phyloP scores from a whole-genome alignment of 2,888 invertebrate species.

The Nowickia ferox region DNA sequence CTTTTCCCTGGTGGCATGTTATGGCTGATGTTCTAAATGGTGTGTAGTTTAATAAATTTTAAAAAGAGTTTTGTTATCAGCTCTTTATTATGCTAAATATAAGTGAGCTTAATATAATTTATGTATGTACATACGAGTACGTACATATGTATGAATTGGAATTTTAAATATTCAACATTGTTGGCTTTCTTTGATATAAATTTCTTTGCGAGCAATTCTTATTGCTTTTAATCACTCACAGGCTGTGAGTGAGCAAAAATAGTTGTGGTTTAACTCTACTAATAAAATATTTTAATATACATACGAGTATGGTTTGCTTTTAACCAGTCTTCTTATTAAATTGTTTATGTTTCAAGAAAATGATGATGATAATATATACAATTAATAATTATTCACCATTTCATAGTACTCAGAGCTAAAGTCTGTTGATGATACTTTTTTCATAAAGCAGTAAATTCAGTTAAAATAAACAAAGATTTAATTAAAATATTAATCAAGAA shows the following conservation, averaged over 20 bases:
- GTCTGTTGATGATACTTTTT: too few species aligned
- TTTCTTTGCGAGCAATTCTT: neutral
- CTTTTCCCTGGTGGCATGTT: slow-evolving; percentile 2
- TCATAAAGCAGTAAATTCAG: too few species aligned
- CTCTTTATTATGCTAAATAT: slow-evolving; percentile 31
- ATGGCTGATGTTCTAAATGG: slow-evolving; percentile 28
- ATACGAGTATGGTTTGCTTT: neutral
- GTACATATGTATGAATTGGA: neutral
- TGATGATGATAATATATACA: too few species aligned
- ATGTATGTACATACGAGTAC: neutral
- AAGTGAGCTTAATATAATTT: slow-evolving; percentile 23
- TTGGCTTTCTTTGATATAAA: neutral
- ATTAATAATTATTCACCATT: too few species aligned
- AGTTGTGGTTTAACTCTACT: neutral
- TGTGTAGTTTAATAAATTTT: slow-evolving; percentile 41
- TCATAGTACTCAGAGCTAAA: too few species aligned
- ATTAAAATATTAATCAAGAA: too few species aligned
- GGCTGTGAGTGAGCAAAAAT: neutral
- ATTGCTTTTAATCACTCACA: neutral
- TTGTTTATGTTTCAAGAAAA: too few species aligned
- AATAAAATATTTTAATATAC: neutral
- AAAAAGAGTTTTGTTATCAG: slow-evolving; percentile 32
- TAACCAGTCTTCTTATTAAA: neutral
- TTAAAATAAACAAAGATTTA: too few species aligned
- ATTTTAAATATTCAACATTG: slow-evolving; percentile 29